Evolutionary conservation across 35 echinoderm and acorn worm genomes (phyloP).

Genomic region (Ophioderma brevispina): DNA sequence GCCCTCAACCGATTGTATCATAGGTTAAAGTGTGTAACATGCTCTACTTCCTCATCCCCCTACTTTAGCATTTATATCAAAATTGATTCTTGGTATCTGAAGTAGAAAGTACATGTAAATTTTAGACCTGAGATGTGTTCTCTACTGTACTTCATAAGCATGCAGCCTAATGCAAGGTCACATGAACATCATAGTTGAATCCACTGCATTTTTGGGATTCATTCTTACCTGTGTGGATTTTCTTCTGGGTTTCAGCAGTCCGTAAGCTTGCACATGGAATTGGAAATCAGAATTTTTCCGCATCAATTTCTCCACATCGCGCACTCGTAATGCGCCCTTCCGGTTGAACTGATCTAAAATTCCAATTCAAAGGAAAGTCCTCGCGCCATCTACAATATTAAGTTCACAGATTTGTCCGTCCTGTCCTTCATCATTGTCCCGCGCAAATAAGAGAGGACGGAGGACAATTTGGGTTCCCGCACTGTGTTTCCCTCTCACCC

Average conservation of each 20-base stretch:
- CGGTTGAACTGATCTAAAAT: constrained; percentile 31
- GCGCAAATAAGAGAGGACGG: constrained; percentile 46
- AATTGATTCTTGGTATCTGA: no score
- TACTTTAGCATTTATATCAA: no score
- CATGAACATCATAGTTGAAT: no score
- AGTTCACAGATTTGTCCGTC: constrained; percentile 55
- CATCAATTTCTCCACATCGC: constrained; percentile 37
- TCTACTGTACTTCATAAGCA: no score
- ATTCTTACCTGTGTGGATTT: constrained; percentile 91
- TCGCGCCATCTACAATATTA: constrained; percentile 24
- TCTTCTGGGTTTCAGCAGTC: constrained; percentile 50
- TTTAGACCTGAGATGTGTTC: no score
- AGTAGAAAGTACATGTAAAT: no score
- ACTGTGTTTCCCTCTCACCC: constrained; percentile 60
- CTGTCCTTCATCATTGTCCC: constrained; percentile 53
- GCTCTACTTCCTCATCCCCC: no score
- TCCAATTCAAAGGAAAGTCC: constrained; percentile 56
- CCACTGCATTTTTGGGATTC: no score
- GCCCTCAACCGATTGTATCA: no score
- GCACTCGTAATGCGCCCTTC: constrained; percentile 32
- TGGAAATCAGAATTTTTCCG: constrained; percentile 60
- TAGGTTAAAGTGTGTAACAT: no score
- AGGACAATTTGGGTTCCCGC: constrained; percentile 37
- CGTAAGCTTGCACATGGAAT: constrained; percentile 87
- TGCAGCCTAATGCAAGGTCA: no score